Evolutionary conservation across 1,140 invertebrate species (phyloP).

Genomic region (Drosophila kanapiae): DNA sequence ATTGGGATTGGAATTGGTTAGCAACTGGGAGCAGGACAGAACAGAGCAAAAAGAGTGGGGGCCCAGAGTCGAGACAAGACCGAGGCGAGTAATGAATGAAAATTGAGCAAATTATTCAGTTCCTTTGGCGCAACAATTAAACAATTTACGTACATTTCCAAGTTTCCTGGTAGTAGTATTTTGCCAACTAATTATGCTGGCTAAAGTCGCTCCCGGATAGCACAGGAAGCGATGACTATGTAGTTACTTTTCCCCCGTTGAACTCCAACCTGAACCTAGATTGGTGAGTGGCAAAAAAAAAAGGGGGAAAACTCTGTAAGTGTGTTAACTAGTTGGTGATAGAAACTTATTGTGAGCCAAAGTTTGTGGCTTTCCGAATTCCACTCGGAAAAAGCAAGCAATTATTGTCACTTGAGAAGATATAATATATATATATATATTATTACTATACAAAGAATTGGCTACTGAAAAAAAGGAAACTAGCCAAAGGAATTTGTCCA

Average conservation of each 20-base stretch:
- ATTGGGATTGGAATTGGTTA: constrained; percentile 5
- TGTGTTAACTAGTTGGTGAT: constrained; percentile 12
- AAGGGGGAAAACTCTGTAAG: constrained; percentile 6
- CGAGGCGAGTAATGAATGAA: constrained; percentile 69
- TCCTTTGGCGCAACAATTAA: constrained; percentile 77
- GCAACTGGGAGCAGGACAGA: constrained; percentile 26
- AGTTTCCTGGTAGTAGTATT: constrained; percentile 59
- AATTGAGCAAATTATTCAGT: constrained; percentile 77
- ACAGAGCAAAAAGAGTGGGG: constrained; percentile 2
- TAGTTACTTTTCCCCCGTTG: constrained; percentile 5
- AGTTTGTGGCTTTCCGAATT: not conserved
- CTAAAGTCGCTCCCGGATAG: constrained; percentile 11
- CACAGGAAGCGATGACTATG: constrained; percentile 19
- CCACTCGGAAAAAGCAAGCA: not conserved
- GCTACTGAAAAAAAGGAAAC: too few relatives aligned
- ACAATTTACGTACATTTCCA: constrained; percentile 73
- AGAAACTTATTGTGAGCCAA: constrained; percentile 8
- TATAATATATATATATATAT: not conserved
- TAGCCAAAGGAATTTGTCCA: not conserved
- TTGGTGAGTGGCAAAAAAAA: constrained; percentile 20
- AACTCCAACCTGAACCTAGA: constrained; percentile 11
- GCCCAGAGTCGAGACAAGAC: not conserved
- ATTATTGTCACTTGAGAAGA: not conserved
- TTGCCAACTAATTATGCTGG: constrained; percentile 71
- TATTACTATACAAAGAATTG: not conserved